Evolutionary conservation across 2,113 vertebrate species (phyloP).

Genomic region (Meleagris gallopavo): DNA sequence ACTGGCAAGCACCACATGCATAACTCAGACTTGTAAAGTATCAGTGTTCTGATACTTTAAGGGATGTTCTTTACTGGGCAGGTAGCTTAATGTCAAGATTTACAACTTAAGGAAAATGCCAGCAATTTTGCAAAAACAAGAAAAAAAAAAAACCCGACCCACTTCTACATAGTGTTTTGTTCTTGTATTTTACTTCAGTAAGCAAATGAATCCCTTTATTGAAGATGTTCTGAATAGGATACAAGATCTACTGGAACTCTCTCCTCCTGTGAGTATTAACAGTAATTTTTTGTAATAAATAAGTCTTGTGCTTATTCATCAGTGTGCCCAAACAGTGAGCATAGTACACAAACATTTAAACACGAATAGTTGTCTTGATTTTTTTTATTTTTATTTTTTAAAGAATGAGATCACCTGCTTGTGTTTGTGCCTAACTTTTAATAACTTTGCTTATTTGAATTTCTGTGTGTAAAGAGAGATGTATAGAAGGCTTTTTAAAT

Average conservation of each 20-base stretch:
- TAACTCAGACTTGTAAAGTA: neutral
- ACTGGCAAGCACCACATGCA: neutral
- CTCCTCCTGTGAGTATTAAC: constrained; percentile 88
- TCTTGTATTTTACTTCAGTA: constrained; percentile 76
- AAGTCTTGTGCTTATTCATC: neutral
- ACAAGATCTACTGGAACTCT: constrained; percentile 93
- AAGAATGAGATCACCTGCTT: neutral
- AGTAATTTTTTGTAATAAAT: neutral
- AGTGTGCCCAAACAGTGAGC: neutral
- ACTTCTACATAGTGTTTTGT: neutral
- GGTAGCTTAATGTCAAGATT: neutral
- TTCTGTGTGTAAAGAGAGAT: neutral
- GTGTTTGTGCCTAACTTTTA: neutral
- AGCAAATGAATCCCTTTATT: constrained; percentile 95
- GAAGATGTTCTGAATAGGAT: constrained; percentile 95
- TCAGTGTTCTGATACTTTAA: neutral
- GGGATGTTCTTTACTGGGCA: neutral
- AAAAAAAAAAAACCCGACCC: too few relatives aligned
- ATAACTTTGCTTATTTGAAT: neutral
- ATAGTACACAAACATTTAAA: neutral
- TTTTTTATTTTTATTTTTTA: neutral
- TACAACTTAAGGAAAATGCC: neutral
- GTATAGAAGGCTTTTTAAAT: neutral
- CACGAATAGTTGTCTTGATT: neutral
- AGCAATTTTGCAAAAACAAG: neutral